Evolutionary conservation across 2,113 vertebrate genomes (phyloP).

Genomic region (Malaclemys terrapin): DNA sequence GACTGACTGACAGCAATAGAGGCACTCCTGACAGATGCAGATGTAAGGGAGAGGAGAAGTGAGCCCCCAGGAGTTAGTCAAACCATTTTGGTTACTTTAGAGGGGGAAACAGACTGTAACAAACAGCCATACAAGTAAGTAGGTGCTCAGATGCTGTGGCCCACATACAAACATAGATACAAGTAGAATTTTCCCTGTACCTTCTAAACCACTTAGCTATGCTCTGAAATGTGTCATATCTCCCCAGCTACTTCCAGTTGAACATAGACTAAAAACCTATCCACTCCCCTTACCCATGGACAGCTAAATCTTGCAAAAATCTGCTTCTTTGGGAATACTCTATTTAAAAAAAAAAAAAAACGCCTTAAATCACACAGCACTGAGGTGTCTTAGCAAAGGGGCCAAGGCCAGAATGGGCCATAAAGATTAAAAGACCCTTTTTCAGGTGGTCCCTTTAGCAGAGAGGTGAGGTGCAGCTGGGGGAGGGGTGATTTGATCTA

Average conservation of each 20-base stretch:
- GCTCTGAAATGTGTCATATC: background rate
- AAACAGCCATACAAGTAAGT: background rate
- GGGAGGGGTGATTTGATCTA: background rate
- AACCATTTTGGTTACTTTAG: background rate
- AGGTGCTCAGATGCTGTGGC: background rate
- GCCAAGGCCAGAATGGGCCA: background rate
- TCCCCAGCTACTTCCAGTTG: background rate
- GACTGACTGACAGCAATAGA: too few species aligned
- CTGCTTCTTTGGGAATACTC: rapidly evolving
- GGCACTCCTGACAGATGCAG: background rate
- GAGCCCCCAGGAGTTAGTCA: background rate
- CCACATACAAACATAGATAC: rapidly evolving
- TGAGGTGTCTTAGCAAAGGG: background rate
- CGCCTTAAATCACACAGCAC: too few species aligned
- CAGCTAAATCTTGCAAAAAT: background rate
- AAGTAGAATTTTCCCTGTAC: background rate
- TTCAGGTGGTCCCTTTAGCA: background rate
- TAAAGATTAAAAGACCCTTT: background rate
- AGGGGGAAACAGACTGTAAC: background rate
- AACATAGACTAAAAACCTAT: background rate
- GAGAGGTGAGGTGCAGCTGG: background rate
- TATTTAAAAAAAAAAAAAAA: background rate
- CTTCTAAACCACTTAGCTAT: background rate
- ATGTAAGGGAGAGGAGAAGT: background rate
- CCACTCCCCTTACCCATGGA: background rate